Percentiles rank a stretch among this genome's conserved stretches.
These are phyloP conservation scores for Aphodius granarius DNA, from an alignment of 2,888 invertebrate genomes.

Conservation along the genomic window DNA sequence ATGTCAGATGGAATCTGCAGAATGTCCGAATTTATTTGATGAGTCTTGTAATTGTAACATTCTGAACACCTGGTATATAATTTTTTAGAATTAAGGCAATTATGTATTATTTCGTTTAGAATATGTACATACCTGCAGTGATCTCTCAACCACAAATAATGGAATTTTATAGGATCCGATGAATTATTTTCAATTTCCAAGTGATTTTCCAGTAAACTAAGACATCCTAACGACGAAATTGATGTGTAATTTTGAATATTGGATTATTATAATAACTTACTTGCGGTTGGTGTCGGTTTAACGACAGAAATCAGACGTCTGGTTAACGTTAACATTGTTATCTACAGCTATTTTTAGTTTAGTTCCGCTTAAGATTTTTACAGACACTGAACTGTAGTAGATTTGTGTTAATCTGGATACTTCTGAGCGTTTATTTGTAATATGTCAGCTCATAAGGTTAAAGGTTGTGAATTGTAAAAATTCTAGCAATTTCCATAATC, in stretches of 20 bases:
- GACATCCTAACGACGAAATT: slow-evolving; percentile 16
- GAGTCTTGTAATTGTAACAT: slow-evolving; percentile 63
- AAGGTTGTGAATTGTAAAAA: background rate
- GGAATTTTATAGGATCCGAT: slow-evolving; percentile 39
- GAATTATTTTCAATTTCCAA: slow-evolving; percentile 19
- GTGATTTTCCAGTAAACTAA: slow-evolving; percentile 21
- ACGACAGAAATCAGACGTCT: background rate
- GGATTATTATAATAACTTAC: background rate
- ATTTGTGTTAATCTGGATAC: background rate
- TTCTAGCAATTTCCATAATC: too few species aligned
- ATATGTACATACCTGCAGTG: slow-evolving; percentile 64
- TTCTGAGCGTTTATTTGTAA: background rate
- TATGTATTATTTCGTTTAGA: too few species aligned
- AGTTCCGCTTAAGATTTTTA: background rate
- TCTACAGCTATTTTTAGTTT: background rate
- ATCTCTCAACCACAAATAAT: slow-evolving; percentile 62
- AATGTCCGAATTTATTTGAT: slow-evolving; percentile 62
- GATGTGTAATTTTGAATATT: background rate
- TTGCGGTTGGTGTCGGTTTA: background rate
- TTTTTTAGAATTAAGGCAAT: background rate
- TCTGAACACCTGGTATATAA: slow-evolving; percentile 55
- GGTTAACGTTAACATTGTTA: slow-evolving; percentile 3
- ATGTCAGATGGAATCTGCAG: slow-evolving; percentile 58
- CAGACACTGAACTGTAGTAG: background rate
- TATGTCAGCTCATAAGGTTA: background rate